Evolutionary conservation across 2,888 invertebrate genomes (phyloP).

Genomic region (Ryuthela nishihirai): DNA sequence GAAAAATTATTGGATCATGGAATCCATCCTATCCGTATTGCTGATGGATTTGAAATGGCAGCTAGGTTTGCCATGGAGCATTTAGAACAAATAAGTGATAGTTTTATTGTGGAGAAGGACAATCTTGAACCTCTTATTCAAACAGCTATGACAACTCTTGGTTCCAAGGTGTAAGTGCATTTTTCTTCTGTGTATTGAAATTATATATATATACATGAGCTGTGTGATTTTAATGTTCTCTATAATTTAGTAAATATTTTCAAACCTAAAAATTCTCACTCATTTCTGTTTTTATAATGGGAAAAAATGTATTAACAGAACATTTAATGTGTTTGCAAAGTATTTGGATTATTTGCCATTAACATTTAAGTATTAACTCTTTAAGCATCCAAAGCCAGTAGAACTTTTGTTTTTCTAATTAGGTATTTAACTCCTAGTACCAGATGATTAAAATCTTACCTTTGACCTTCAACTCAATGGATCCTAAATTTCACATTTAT

Average conservation of each 20-base stretch:
- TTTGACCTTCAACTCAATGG: too few relatives aligned
- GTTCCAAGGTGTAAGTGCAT: conserved; percentile 86
- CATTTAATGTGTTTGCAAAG: not conserved
- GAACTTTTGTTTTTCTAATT: too few relatives aligned
- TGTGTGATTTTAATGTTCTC: too few relatives aligned
- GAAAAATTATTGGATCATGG: conserved; percentile 88
- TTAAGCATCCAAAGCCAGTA: too few relatives aligned
- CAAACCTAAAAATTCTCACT: not conserved
- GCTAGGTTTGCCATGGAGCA: conserved; percentile 81
- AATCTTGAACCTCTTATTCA: conserved; percentile 84
- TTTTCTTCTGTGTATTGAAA: not conserved
- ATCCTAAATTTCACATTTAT: too few relatives aligned
- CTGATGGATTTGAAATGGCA: conserved; percentile 97
- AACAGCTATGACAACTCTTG: conserved; percentile 96
- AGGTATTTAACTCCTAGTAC: too few relatives aligned
- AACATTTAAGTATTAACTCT: too few relatives aligned
- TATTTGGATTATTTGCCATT: not conserved
- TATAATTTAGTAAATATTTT: not conserved
- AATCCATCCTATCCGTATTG: conserved; percentile 97
- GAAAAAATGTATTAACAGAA: not conserved
- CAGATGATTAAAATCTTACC: too few relatives aligned
- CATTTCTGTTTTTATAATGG: not conserved
- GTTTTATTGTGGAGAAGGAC: conserved; percentile 77
- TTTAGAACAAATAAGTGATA: conserved; percentile 81
- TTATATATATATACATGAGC: not conserved